phyloP scores from a whole-genome alignment of 2,113 vertebrate genomes.

The Ctenodactylus gundi region DNA sequence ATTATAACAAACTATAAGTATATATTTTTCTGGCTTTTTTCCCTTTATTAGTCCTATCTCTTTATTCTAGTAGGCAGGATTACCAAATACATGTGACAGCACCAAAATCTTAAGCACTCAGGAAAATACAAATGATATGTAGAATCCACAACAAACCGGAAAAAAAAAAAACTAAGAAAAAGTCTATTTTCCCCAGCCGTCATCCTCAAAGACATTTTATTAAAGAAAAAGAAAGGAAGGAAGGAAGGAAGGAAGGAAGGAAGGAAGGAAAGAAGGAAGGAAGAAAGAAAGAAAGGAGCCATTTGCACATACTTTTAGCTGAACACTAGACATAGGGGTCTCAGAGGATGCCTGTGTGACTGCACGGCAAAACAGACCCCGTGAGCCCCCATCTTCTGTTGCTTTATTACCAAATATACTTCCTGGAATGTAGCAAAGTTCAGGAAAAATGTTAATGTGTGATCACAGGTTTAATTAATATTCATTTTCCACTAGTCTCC shows the following conservation, averaged over 20 bases:
- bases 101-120: background rate
- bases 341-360: background rate
- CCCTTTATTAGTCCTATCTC: background rate
- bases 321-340: background rate
- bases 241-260: background rate
- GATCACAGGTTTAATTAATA: background rate
- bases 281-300: too few relatives aligned
- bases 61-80: background rate
- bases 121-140: background rate
- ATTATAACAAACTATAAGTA: background rate
- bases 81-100: background rate
- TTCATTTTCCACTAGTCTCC: background rate
- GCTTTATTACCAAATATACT: background rate
- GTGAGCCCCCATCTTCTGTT: background rate
- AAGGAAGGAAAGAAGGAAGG: background rate
- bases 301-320: background rate
- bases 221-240: background rate
- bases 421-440: background rate
- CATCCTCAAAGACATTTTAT: background rate
- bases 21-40: background rate
- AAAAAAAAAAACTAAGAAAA: background rate
- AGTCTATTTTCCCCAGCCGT: background rate
- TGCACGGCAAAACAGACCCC: background rate
- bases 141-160: background rate
- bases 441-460: background rate